Conservation (phyloP, 2,888 invertebrate species). For the Napeogenes inachia region DNA sequence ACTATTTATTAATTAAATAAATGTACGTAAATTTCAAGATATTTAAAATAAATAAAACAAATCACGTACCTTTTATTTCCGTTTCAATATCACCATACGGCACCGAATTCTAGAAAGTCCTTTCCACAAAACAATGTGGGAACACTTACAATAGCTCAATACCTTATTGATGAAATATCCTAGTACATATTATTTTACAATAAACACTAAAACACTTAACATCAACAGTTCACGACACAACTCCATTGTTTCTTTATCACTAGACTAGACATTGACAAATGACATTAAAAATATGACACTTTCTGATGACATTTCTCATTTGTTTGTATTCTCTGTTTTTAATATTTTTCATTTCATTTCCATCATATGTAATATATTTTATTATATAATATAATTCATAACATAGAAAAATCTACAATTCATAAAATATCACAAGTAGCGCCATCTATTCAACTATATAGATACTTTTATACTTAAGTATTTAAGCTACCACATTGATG, state of each 20-base stretch:
- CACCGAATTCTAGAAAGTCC: not conserved
- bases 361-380: not conserved
- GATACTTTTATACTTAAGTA: not conserved
- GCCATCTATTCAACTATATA: not conserved
- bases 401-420: no score
- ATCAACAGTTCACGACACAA: slow-evolving; percentile 10
- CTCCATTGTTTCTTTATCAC: slow-evolving; percentile 21
- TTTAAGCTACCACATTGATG: not conserved
- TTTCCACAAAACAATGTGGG: not conserved
- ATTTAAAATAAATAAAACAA: not conserved
- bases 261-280: not conserved
- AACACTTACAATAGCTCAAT: no score
- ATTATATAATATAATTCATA: not conserved
- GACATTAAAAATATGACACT: slow-evolving; percentile 13
- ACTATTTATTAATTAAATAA: not conserved
- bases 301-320: not conserved
- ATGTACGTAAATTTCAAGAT: not conserved
- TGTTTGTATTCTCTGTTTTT: not conserved
- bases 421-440: no score
- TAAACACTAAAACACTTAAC: slow-evolving; percentile 8
- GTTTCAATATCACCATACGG: slow-evolving; percentile 2
- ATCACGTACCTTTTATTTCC: slow-evolving; percentile 7
- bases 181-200: not conserved
- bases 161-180: no score
- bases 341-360: not conserved